Conservation (phyloP, 2,888 invertebrate species). For the Trachelus stipa region DNA sequence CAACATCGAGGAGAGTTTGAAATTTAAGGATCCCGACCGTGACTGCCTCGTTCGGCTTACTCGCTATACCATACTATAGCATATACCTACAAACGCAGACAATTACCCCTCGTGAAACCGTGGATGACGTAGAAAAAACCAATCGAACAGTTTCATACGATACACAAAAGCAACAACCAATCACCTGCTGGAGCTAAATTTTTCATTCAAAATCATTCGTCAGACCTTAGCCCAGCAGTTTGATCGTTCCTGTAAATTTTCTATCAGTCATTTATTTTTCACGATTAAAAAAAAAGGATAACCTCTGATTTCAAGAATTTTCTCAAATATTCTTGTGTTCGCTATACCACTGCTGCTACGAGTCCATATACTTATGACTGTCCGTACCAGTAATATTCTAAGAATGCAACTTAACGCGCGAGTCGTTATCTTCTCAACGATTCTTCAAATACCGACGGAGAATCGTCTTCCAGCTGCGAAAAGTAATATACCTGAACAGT, state of each 20-base stretch:
- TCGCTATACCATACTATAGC: not conserved
- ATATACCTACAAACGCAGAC: not conserved
- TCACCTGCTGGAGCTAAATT: not conserved
- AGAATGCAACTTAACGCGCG: not conserved
- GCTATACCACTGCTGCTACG: not conserved
- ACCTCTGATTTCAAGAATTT: not conserved
- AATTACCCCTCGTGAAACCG: not conserved
- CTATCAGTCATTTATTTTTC: not conserved
- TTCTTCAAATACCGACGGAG: not conserved
- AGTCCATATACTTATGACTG: not conserved
- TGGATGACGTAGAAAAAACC: not conserved
- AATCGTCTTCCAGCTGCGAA: not conserved
- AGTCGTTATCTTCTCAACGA: not conserved
- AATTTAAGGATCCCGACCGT: conserved; percentile 48
- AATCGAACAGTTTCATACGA: not conserved
- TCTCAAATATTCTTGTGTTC: not conserved
- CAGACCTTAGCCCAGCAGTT: not conserved
- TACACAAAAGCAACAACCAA: not conserved
- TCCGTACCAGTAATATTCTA: no score
- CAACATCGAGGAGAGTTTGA: conserved; percentile 57
- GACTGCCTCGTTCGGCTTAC: conserved; percentile 2
- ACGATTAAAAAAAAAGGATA: not conserved
- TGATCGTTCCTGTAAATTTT: not conserved
- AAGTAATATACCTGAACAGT: not conserved
- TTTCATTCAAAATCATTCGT: not conserved